Conservation (phyloP, 2,888 invertebrate genomes). For the Oeneis ivallda region DNA sequence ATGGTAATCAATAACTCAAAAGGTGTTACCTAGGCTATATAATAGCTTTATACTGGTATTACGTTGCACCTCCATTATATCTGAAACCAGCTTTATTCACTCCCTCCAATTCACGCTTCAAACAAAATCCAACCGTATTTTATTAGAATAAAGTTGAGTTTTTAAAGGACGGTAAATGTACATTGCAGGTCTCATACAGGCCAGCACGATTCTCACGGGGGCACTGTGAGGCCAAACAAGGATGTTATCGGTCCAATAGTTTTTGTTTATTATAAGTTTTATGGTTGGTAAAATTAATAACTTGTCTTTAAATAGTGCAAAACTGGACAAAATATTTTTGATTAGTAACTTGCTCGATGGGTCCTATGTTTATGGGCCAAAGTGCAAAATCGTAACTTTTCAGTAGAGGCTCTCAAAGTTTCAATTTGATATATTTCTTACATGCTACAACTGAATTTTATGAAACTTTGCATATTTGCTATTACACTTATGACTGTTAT, state of each 20-base stretch:
- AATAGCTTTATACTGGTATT: conserved; percentile 29
- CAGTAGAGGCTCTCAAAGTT: no score
- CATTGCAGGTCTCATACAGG: conserved; percentile 48
- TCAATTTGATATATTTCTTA: no score
- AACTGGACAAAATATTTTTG: no score
- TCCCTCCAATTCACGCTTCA: background rate
- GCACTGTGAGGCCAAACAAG: conserved; percentile 39
- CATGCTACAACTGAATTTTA: no score
- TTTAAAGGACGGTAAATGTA: conserved; percentile 32
- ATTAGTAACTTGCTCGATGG: no score
- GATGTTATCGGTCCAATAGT: conserved; percentile 44
- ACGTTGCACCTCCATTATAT: conserved; percentile 48
- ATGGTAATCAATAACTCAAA: conserved; percentile 50
- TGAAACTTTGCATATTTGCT: no score
- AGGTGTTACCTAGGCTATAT: conserved; percentile 48
- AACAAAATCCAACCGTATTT: background rate
- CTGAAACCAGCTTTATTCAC: conserved; percentile 35
- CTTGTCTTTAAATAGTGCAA: no score
- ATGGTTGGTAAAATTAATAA: background rate
- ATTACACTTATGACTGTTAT: no score
- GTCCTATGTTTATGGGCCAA: no score
- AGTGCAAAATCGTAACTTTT: no score
- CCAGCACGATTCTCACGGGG: conserved; percentile 50
- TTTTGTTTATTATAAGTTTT: conserved; percentile 48
- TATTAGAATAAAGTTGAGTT: conserved; percentile 23